Conservation (phyloP, 2,888 invertebrate species). For the Hemicrepidius hirtus region DNA sequence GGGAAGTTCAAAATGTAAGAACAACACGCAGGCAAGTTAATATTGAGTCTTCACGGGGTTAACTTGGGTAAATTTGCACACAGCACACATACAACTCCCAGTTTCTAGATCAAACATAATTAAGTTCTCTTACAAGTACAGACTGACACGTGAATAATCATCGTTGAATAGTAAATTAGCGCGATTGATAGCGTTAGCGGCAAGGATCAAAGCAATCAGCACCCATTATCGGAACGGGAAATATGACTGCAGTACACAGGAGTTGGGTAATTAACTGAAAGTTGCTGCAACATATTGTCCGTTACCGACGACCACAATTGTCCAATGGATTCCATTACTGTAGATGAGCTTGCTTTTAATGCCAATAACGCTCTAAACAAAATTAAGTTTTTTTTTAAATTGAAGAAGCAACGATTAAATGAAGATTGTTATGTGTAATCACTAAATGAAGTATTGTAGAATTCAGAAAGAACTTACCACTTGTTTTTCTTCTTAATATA, state of each 20-base stretch:
- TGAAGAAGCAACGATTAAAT: too few relatives aligned
- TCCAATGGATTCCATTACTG: constrained; percentile 23
- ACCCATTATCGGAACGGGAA: constrained; percentile 62
- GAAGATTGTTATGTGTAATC: too few relatives aligned
- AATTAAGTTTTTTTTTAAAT: constrained; percentile 24
- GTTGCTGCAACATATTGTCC: constrained; percentile 36
- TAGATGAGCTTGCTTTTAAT: constrained; percentile 62
- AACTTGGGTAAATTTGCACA: constrained; percentile 20
- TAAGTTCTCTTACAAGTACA: constrained; percentile 58
- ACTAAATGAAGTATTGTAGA: too few relatives aligned
- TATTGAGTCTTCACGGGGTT: not conserved
- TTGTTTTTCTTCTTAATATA: constrained; percentile 99
- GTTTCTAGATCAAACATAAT: constrained; percentile 55
- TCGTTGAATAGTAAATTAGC: constrained; percentile 66
- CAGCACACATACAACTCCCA: constrained; percentile 3
- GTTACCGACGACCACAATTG: constrained; percentile 12
- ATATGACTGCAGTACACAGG: constrained; percentile 52
- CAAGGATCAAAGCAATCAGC: constrained; percentile 68
- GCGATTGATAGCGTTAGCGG: constrained; percentile 66
- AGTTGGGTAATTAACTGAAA: constrained; percentile 52
- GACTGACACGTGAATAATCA: constrained; percentile 56
- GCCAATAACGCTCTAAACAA: not conserved
- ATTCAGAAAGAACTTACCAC: constrained; percentile 84
- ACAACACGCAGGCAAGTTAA: not conserved
- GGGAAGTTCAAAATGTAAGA: not conserved